These are phyloP conservation scores for Leuciscus waleckii DNA, from an alignment of 2,797 vertebrate genomes.

Conservation along the genomic window DNA sequence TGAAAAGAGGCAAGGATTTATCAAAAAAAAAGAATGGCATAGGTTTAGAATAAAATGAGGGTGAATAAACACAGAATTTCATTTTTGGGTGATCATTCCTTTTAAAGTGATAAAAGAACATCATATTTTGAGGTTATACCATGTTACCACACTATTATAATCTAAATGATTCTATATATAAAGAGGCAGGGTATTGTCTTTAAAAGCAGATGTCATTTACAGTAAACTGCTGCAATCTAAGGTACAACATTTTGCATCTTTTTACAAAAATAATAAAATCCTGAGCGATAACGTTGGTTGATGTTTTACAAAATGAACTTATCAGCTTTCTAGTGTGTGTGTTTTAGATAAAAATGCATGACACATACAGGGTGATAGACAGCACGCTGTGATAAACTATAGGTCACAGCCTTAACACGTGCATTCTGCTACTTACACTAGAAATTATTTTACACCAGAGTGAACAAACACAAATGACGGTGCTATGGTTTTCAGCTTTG, in stretches of 20 bases:
- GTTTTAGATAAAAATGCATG: slow-evolving; percentile 37
- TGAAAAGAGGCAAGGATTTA: neutral
- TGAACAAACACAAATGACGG: neutral
- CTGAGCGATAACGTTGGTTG: neutral
- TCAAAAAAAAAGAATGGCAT: neutral
- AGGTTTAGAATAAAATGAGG: neutral
- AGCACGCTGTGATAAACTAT: neutral
- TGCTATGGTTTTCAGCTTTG: neutral
- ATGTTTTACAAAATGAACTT: slow-evolving; percentile 39
- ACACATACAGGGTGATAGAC: neutral
- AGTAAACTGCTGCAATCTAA: neutral
- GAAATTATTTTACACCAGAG: slow-evolving; percentile 5
- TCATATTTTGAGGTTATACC: neutral
- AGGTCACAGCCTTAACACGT: slow-evolving; percentile 6
- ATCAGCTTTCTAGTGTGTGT: slow-evolving; percentile 26
- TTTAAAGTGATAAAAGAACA: neutral
- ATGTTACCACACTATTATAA: neutral
- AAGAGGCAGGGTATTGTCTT: neutral
- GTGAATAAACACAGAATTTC: neutral
- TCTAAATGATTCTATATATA: neutral
- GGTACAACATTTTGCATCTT: neutral
- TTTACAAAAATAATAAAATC: slow-evolving; percentile 9
- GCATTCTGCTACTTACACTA: neutral
- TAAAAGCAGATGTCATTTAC: neutral
- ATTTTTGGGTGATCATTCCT: neutral